phyloP scores from a whole-genome alignment of 2,888 invertebrate genomes.

The Phortica okadai region DNA sequence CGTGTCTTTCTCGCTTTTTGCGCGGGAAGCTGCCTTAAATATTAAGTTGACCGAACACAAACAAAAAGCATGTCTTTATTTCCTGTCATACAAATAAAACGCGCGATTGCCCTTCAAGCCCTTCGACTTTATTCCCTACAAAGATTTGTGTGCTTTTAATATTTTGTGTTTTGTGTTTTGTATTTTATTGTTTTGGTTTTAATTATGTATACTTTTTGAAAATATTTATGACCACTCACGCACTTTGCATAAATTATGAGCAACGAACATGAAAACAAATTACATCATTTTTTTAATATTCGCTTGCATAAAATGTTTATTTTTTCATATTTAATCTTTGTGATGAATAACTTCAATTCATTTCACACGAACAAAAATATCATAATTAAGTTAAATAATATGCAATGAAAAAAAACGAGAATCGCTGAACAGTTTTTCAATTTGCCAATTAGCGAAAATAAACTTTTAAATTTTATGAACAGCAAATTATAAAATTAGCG shows the following conservation, averaged over 20 bases:
- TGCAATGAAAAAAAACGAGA: no score
- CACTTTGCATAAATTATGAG: constrained; percentile 13
- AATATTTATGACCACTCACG: constrained; percentile 16
- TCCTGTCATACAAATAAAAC: neutral
- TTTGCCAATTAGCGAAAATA: no score
- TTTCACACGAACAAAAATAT: no score
- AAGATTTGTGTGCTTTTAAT: neutral
- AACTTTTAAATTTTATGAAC: no score
- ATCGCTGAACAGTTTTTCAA: no score
- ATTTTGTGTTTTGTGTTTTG: neutral
- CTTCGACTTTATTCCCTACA: neutral
- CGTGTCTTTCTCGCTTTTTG: constrained; percentile 10
- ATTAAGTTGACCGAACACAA: neutral
- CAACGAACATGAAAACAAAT: neutral
- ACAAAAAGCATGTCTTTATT: neutral
- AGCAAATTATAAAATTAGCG: no score
- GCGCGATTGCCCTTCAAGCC: neutral
- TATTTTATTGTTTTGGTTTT: constrained; percentile 1
- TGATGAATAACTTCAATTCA: no score
- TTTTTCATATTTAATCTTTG: no score
- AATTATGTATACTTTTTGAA: neutral
- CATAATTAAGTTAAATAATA: no score
- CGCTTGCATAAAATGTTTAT: neutral
- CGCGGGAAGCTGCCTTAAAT: constrained; percentile 11
- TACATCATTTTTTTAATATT: neutral